Percentiles rank a stretch among this genome's conserved stretches.
Conservation (phyloP, 2,113 vertebrate species). For the Sylvilagus bachmani region DNA sequence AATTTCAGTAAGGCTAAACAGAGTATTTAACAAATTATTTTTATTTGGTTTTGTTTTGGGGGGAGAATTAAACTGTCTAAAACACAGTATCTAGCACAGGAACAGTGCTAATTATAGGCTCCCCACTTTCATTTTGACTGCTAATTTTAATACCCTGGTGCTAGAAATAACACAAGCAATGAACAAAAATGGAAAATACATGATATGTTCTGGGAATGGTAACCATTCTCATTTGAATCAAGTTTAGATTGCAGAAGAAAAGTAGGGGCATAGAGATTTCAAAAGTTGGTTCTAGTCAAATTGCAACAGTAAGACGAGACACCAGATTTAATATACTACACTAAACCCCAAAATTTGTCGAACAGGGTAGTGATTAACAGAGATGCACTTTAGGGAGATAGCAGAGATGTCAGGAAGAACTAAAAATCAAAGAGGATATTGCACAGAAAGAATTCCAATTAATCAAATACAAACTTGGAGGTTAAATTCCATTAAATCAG, state of each 20-base stretch:
- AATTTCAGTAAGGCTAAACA: not conserved
- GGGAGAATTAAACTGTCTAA: constrained; percentile 1
- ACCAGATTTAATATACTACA: not conserved
- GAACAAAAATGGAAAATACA: not conserved
- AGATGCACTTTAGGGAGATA: not conserved
- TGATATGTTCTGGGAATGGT: not conserved
- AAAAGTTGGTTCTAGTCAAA: not conserved
- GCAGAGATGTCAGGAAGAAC: not conserved
- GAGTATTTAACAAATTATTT: not conserved
- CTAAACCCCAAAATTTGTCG: not conserved
- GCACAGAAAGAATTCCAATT: not conserved
- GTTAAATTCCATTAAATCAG: no score
- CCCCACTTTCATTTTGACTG: not conserved
- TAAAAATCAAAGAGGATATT: not conserved
- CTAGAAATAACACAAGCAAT: not conserved
- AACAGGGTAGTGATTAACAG: not conserved
- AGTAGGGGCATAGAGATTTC: not conserved
- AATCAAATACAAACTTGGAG: not conserved
- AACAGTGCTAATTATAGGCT: not conserved
- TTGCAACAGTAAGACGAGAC: not conserved
- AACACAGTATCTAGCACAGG: not conserved
- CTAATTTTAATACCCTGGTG: not conserved
- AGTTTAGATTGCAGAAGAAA: not conserved
- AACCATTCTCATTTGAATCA: not conserved
- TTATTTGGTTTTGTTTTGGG: not conserved